Evolutionary conservation across 2,797 vertebrate species (phyloP), one percentile per base, ranked within the genome.

Genomic region (Brotogeris chrysoptera): DNA sequence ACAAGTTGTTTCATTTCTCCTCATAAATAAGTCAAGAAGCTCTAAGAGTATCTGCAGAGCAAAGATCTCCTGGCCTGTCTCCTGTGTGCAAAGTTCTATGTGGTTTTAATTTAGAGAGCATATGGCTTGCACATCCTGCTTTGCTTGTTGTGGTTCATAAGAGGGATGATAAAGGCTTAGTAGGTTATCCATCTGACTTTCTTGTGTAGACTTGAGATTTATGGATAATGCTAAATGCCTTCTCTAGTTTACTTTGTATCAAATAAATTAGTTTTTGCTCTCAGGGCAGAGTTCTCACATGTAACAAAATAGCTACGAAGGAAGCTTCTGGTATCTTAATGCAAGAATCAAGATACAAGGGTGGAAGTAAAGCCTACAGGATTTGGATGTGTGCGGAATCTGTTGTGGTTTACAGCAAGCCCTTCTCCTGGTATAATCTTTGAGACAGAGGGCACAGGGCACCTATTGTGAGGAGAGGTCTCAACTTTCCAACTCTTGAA

Each of bases 21-120:
- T 93, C 55, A 60, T 93, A 86, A 79, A 68, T 91, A 95, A 92
- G 38, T 93, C 52, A 87, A 77, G 76, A 90, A 77, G 55, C 66
- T 90, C 66, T 70, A 80, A 88, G 46, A 80, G 49, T 57, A 80
- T 65, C 63, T 76, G 60, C 32, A 63, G 49, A 90, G 59, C 52
- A 59, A 86, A 79, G 63, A 73, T 73, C 74, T 85, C n/a, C 21
- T 39, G 43, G 76, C 17, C 55, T 78, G 60, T 50, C n/a, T 92
- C 12, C 36, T 39, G 46, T 65, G 38, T 43, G 71, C 34, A 61
- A 60, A 92, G 66, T 9, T 73, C 16, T n/a, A 0, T 30, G 12
- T 87, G 28, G 24, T 86, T 85, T 91, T 80, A 59, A 80, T 86
- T 89, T 83, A 87, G 74, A 65, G 44, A 78, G 61, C 21, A 11